Conservation (phyloP, 2,888 invertebrate species). For the Physocephala rufipes region DNA sequence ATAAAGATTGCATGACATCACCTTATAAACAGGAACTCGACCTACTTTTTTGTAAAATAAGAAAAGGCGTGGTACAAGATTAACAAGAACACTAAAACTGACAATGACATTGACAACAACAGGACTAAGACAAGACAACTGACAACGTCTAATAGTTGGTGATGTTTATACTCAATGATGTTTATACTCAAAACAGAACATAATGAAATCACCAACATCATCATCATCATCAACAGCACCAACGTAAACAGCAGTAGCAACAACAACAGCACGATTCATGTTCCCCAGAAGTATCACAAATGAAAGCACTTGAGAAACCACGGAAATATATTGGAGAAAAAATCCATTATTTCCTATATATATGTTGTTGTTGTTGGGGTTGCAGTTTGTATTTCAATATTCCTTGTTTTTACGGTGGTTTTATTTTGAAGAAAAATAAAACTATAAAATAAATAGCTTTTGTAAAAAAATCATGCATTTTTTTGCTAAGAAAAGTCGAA, state of each 20-base stretch:
- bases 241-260: neutral
- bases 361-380: neutral
- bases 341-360: no score
- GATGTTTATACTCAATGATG: no score
- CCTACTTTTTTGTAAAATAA: no score
- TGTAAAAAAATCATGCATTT: neutral
- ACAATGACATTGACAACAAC: constrained; percentile 19
- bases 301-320: no score
- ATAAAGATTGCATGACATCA: no score
- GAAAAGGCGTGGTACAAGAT: neutral
- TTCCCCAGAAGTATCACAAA: neutral
- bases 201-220: neutral
- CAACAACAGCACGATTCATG: neutral
- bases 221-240: neutral
- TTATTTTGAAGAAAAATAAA: neutral
- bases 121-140: no score
- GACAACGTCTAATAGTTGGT: no score
- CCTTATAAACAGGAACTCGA: no score
- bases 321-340: no score
- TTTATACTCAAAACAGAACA: neutral
- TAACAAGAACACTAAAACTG: constrained; percentile 7
- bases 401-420: neutral
- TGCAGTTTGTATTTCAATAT: neutral
- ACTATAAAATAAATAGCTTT: neutral
- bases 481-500: neutral